Conservation (phyloP, 2,888 invertebrate genomes). For the Mesorhabditis sp. region DNA sequence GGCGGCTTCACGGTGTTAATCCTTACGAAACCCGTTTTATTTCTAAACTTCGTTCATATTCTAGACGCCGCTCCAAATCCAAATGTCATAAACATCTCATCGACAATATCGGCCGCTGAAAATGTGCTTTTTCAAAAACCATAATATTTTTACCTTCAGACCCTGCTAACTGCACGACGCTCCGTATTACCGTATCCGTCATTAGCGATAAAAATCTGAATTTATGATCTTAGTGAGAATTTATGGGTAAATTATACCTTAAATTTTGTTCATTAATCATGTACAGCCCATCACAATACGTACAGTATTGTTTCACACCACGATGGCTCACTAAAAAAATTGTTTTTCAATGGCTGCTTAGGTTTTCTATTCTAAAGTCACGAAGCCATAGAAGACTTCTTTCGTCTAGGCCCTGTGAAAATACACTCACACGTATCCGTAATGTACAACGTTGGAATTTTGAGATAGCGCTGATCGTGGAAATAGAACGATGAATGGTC, state of each 20-base stretch:
- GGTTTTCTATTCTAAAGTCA: neutral
- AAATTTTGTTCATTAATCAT: conserved; percentile 36
- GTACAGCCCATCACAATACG: conserved; percentile 33
- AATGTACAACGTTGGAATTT: conserved; percentile 33
- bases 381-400: neutral
- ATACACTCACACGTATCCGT: conserved; percentile 31
- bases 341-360: neutral
- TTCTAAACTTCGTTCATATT: no score
- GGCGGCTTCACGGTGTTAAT: no score
- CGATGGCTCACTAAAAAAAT: conserved; percentile 27
- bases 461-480: conserved; percentile 22
- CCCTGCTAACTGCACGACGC: conserved; percentile 22
- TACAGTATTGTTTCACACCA: conserved; percentile 36
- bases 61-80: neutral
- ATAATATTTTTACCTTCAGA: conserved; percentile 19
- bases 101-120: conserved; percentile 2
- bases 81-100: conserved; percentile 2
- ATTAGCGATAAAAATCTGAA: conserved; percentile 21
- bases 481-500: conserved; percentile 40
- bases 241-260: conserved; percentile 12
- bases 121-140: neutral
- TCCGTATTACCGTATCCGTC: conserved; percentile 31
- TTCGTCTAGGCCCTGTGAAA: neutral
- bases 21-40: no score
- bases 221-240: neutral